These are phyloP conservation scores for Lordiphosa clarofinis DNA, from an alignment of 1,140 invertebrate genomes.

Conservation along the genomic window DNA sequence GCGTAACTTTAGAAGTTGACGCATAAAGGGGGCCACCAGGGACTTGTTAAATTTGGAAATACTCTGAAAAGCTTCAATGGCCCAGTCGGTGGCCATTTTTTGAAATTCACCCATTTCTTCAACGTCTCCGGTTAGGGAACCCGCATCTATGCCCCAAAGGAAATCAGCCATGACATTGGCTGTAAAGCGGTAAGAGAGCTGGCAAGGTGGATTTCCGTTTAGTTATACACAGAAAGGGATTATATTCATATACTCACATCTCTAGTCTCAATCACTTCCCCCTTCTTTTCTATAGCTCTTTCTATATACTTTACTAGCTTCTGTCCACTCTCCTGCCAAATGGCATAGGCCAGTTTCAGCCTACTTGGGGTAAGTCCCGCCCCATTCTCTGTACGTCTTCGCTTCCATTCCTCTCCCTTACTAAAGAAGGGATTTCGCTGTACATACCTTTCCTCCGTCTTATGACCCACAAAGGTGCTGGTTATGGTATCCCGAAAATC, in stretches of 20 bases:
- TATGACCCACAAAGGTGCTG: conserved; percentile 45
- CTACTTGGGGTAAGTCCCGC: conserved; percentile 81
- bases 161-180: conserved; percentile 80
- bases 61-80: conserved; percentile 27
- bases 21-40: conserved; percentile 39
- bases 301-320: conserved; percentile 41
- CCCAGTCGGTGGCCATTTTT: conserved; percentile 37
- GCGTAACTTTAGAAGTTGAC: conserved; percentile 36
- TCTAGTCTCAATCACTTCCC: conserved; percentile 47
- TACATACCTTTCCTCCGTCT: conserved; percentile 77
- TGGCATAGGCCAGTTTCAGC: conserved; percentile 52
- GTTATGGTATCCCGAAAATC: conserved; percentile 74
- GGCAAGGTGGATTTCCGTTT: not conserved
- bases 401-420: conserved; percentile 81
- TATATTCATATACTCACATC: conserved; percentile 39
- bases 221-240: not conserved
- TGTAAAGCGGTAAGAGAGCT: conserved; percentile 76
- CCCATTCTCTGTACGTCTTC: conserved; percentile 80
- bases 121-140: conserved; percentile 44
- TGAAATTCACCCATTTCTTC: conserved; percentile 35
- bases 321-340: conserved; percentile 50
- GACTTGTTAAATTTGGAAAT: conserved; percentile 38
- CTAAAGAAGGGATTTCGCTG: conserved; percentile 80
- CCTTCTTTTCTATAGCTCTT: conserved; percentile 8
- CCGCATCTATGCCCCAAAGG: conserved; percentile 80